These are phyloP conservation scores for Plestiodon gilberti DNA, from an alignment of 2,113 vertebrate genomes.

Conservation along the genomic window DNA sequence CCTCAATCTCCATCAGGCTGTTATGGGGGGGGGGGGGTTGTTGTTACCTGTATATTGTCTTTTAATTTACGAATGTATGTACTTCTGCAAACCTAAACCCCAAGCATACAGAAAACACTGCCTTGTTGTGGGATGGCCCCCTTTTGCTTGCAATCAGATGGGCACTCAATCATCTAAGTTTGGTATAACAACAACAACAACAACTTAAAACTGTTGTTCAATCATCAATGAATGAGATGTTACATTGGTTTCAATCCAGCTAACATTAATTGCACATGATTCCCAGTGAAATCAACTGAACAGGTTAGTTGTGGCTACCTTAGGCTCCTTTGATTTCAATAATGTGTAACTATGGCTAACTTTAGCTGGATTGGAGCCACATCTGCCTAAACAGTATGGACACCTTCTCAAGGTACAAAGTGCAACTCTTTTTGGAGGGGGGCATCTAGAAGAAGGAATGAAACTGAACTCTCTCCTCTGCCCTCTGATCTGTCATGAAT, in stretches of 20 bases:
- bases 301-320: neutral
- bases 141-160: too few relatives aligned
- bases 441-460: neutral
- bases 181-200: too few relatives aligned
- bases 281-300: neutral
- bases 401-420: neutral
- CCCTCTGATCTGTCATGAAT: neutral
- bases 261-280: neutral
- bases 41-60: too few relatives aligned
- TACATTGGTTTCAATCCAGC: neutral
- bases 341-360: neutral
- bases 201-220: neutral
- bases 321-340: neutral
- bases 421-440: neutral
- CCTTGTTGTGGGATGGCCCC: too few relatives aligned
- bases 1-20: too few relatives aligned
- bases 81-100: too few relatives aligned
- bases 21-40: too few relatives aligned
- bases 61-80: too few relatives aligned
- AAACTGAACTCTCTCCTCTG: neutral
- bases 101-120: too few relatives aligned
- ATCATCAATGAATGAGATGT: neutral
- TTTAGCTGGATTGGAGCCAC: neutral
- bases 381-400: neutral
- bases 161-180: too few relatives aligned